A percentile compares a stretch with the other conserved stretches of the same genome.
These are phyloP conservation scores for Kryptolebias ocellatus DNA, from an alignment of 2,797 vertebrate genomes.

Conservation along the genomic window DNA sequence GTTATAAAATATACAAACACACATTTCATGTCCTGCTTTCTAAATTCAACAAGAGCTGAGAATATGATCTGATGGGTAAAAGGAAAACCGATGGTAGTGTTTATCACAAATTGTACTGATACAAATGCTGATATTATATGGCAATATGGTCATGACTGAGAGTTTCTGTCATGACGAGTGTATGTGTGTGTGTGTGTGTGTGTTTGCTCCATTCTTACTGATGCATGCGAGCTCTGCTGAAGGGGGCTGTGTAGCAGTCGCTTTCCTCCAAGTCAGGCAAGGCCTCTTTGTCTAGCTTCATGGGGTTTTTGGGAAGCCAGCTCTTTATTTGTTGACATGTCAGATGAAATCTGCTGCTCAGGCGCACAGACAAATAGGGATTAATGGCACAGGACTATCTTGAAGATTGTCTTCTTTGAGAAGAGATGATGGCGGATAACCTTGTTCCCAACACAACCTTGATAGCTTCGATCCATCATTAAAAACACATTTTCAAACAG, in stretches of 20 bases:
- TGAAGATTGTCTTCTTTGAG: constrained; percentile 49
- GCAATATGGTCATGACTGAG: neutral
- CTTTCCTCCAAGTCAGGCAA: constrained; percentile 94
- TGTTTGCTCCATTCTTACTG: constrained; percentile 82
- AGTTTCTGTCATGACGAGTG: neutral
- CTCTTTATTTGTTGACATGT: constrained; percentile 92
- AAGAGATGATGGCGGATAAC: constrained; percentile 10
- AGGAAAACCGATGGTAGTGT: neutral
- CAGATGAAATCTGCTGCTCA: constrained; percentile 86
- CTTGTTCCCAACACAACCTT: constrained; percentile 3
- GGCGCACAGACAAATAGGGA: constrained; percentile 27
- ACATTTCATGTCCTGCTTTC: constrained; percentile 25
- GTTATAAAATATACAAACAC: constrained; percentile 38
- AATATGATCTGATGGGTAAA: constrained; percentile 15
- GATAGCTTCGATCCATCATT: neutral
- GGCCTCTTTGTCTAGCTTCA: constrained; percentile 98
- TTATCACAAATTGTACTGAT: neutral
- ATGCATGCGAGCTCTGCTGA: constrained; percentile 95
- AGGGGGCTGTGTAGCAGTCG: constrained; percentile 98
- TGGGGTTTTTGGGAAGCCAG: constrained; percentile 95
- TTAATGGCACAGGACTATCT: constrained; percentile 55
- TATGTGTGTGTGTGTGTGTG: neutral
- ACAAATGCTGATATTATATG: constrained; percentile 6
- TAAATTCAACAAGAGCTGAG: constrained; percentile 8
- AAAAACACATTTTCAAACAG: constrained; percentile 10